Evolutionary conservation across 2,113 vertebrate genomes (phyloP), one percentile per base, ranked within the genome.

Genomic region (Arizona elegans): DNA sequence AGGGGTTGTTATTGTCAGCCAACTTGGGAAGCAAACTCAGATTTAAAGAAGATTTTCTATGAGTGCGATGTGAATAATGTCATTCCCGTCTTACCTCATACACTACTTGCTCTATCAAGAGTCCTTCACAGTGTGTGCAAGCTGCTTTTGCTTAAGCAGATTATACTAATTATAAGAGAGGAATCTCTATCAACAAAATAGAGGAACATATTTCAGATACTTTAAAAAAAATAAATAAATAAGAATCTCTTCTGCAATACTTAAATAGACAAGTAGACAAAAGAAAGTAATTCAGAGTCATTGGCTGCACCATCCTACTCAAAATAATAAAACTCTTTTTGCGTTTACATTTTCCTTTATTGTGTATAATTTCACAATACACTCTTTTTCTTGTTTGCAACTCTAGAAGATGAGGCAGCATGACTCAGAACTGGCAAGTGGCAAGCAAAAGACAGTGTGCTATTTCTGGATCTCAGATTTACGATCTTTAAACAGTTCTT

Each of bases 41-140:
- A 94, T 55, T 81, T 59, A 94, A 56, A 91, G 90, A 95, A 75
- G 88, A 19, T 1, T 12, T 96, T 94, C 94, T 95, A 86, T 58
- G 94, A 95, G 93, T 95, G 53, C 87, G 93, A 94, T 38, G 89
- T 94, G 90, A 94, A 91, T 93, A 94, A 95, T 9, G 86, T 70
- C 12, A 86, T 52, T 0, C 1, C 19, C 8, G 3, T 91, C 91
- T 56, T 1, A 89, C 86, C 58, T 90, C 56, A 19, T 1, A 0
- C 2, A 0, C 12, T 2, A 86, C 23, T 0, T 17, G 56, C 15
- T 92, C 29, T 19, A 94, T 58, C 54, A 86, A 11, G 3, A 0
- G n/a, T 12, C 89, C 1, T 88, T 92, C 0, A 94, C 88, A 92
- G 33, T 89, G 0, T 38, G 21, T 50, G 90, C 9, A 52, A 47